Conservation (phyloP, 30 jellyfish, hydroid and myxozoan species). For the Rhopilema esculentum region DNA sequence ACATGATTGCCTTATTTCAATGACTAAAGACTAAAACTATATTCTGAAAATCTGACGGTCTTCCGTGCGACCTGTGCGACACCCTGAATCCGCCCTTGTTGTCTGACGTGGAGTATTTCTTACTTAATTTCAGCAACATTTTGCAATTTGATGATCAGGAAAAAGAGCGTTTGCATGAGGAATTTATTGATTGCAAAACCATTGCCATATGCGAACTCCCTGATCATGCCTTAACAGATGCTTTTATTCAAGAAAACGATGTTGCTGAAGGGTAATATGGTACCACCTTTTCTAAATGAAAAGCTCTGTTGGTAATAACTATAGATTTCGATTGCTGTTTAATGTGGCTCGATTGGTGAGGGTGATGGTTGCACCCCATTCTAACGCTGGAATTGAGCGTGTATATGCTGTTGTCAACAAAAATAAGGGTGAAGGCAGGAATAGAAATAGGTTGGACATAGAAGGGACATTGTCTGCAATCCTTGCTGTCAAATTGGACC, state of each 20-base stretch:
- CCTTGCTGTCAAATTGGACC: conserved; percentile 40
- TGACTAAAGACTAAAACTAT: too few species aligned
- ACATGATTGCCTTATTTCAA: too few species aligned
- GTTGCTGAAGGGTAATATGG: conserved; percentile 12
- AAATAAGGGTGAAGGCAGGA: conserved; percentile 31
- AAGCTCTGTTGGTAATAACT: conserved; percentile 16
- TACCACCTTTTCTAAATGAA: conserved; percentile 1
- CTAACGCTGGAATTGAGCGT: conserved; percentile 55
- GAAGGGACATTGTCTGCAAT: conserved; percentile 36
- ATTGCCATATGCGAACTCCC: background rate
- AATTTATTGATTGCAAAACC: conserved; percentile 3
- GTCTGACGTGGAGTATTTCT: too few species aligned
- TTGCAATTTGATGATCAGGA: background rate
- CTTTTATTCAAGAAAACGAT: conserved; percentile 2
- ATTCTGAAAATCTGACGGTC: too few species aligned
- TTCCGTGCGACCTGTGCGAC: too few species aligned
- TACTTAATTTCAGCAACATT: too few species aligned
- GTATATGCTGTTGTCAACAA: conserved; percentile 31
- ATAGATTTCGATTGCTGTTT: conserved; percentile 23
- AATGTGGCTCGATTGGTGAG: conserved; percentile 39
- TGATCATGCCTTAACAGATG: background rate
- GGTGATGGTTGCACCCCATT: conserved; percentile 52
- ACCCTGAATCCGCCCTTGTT: too few species aligned
- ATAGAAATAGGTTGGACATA: conserved; percentile 33
- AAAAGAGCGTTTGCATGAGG: conserved; percentile 5